phyloP scores from a whole-genome alignment of 2,888 invertebrate genomes.

The Drosophila prostipennis region DNA sequence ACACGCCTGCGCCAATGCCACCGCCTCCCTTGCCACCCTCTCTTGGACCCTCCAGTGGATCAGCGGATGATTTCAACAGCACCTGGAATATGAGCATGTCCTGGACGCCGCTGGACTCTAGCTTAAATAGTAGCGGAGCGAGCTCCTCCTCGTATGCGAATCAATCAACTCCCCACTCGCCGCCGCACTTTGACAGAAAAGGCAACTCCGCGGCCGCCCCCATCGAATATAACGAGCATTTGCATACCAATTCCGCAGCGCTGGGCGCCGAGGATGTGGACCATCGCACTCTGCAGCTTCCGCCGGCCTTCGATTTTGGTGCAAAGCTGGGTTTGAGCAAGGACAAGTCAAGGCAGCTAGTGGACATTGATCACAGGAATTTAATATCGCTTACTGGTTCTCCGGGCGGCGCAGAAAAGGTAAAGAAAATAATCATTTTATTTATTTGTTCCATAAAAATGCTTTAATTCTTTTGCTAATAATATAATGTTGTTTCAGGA shows the following conservation, averaged over 20 bases:
- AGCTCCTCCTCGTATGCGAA: conserved; percentile 74
- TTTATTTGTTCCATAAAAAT: too few species aligned
- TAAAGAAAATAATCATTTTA: conserved; percentile 2
- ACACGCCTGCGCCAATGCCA: conserved; percentile 70
- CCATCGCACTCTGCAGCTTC: conserved; percentile 86
- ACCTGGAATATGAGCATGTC: conserved; percentile 85
- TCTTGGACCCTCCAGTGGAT: conserved; percentile 2
- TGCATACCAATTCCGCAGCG: conserved; percentile 80
- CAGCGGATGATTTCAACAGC: conserved; percentile 82
- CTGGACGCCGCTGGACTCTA: conserved; percentile 80
- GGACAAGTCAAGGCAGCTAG: conserved; percentile 85
- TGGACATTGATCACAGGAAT: conserved; percentile 93
- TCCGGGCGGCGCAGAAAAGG: conserved; percentile 83
- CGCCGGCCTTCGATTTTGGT: conserved; percentile 83
- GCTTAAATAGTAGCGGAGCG: conserved; percentile 82
- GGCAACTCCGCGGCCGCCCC: conserved; percentile 84
- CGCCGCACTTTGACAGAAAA: conserved; percentile 88
- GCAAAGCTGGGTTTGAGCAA: conserved; percentile 76
- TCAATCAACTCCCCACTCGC: conserved; percentile 87
- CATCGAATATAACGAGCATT: conserved; percentile 87
- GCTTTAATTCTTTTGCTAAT: too few species aligned
- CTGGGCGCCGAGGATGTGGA: conserved; percentile 85
- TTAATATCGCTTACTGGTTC: conserved; percentile 93
- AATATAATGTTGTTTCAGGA: conserved; percentile 52
- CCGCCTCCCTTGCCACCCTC: conserved; percentile 66